A percentile compares a stretch with the other conserved stretches of the same genome.
Conservation (phyloP, 2,113 vertebrate genomes). For the Pipa parva region DNA sequence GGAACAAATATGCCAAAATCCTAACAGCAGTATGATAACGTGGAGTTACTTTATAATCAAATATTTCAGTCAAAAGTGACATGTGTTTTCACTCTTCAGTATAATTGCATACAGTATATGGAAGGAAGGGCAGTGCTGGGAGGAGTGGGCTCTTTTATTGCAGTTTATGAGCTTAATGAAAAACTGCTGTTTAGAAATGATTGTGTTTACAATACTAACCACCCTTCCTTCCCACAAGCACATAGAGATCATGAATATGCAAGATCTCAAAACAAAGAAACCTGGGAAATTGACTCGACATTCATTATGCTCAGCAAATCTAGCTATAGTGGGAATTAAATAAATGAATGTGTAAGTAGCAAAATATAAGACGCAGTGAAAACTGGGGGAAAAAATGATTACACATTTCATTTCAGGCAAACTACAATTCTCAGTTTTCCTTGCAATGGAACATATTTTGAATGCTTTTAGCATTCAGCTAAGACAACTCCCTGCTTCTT, state of each 20-base stretch:
- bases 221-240: neutral
- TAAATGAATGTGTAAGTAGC: too few species aligned
- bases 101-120: neutral
- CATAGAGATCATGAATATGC: slow-evolving; percentile 17
- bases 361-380: too few species aligned
- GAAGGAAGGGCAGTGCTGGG: neutral
- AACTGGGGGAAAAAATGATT: too few species aligned
- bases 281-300: neutral
- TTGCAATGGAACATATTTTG: too few species aligned
- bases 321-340: neutral
- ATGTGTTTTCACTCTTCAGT: neutral
- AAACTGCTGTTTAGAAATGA: neutral
- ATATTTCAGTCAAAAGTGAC: neutral
- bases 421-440: too few species aligned
- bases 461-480: too few species aligned
- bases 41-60: neutral
- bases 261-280: neutral
- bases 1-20: neutral
- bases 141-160: neutral
- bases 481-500: too few species aligned
- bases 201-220: neutral
- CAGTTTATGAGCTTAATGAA: slow-evolving; percentile 9
- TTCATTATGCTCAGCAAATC: too few species aligned
- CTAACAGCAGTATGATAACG: neutral
- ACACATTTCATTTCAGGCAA: too few species aligned